Percentiles rank a stretch among this genome's conserved stretches.
These are phyloP conservation scores for Helicoverpa assulta DNA, from an alignment of 2,888 invertebrate species.

Conservation along the genomic window DNA sequence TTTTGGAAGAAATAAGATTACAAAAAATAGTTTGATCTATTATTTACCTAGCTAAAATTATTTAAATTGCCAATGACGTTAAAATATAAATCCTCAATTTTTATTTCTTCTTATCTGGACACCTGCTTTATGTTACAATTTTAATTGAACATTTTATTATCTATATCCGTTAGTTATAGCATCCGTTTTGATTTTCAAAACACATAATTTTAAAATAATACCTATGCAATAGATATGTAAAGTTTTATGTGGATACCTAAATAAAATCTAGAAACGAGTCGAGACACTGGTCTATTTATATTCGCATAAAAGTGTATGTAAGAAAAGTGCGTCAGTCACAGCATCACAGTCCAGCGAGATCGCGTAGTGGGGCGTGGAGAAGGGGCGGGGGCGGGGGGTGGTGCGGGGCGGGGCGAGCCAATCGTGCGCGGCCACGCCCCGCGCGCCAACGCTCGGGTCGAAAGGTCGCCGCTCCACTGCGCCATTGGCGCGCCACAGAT, in stretches of 20 bases:
- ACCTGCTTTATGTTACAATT: slow-evolving; percentile 25
- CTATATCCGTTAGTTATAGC: slow-evolving; percentile 51
- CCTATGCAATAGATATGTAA: background rate
- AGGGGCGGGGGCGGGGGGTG: slow-evolving; percentile 69
- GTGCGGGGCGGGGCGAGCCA: slow-evolving; percentile 79
- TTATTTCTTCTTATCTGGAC: slow-evolving; percentile 25
- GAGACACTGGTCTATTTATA: slow-evolving; percentile 31
- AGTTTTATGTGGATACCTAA: background rate
- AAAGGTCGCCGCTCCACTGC: slow-evolving; percentile 79
- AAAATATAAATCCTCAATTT: slow-evolving; percentile 13
- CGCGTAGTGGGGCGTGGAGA: slow-evolving; percentile 73
- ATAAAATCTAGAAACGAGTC: slow-evolving; percentile 22
- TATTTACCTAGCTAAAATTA: slow-evolving; percentile 3
- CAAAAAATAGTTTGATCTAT: too few species aligned
- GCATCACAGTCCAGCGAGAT: slow-evolving; percentile 66
- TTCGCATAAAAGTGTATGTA: slow-evolving; percentile 43
- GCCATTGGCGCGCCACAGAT: slow-evolving; percentile 78
- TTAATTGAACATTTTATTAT: slow-evolving; percentile 48
- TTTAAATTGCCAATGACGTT: slow-evolving; percentile 23
- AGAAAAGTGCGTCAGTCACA: slow-evolving; percentile 63
- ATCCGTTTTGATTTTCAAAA: slow-evolving; percentile 44
- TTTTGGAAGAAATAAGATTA: too few species aligned
- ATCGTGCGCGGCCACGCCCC: slow-evolving; percentile 88
- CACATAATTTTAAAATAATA: slow-evolving; percentile 14
- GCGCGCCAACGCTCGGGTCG: slow-evolving; percentile 83